Conservation (phyloP, 2,113 vertebrate genomes). For the Pipra filicauda region DNA sequence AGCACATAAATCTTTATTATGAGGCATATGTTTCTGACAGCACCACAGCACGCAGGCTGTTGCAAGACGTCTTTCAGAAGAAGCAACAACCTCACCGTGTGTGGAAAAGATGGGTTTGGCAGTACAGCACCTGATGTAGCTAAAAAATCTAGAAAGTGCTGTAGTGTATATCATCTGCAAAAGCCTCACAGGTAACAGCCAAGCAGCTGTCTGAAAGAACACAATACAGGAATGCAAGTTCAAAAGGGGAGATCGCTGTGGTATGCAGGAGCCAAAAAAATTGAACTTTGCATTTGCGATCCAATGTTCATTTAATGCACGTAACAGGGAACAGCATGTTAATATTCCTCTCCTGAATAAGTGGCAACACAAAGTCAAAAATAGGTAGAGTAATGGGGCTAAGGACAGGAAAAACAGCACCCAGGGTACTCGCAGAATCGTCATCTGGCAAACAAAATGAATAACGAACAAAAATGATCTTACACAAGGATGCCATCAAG, state of each 20-base stretch:
- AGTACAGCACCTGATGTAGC: background rate
- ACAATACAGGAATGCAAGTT: background rate
- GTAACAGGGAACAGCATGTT: background rate
- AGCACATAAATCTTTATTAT: constrained; percentile 2
- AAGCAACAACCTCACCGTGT: background rate
- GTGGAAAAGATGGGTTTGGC: background rate
- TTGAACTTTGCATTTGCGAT: background rate
- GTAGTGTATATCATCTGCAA: background rate
- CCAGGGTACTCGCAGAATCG: accelerated
- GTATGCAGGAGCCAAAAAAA: background rate
- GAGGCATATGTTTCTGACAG: background rate
- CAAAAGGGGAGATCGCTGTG: background rate
- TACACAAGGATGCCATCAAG: background rate
- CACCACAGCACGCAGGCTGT: background rate
- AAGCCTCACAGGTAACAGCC: background rate
- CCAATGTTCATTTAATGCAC: background rate
- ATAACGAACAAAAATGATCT: background rate
- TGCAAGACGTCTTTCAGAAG: constrained; percentile 3
- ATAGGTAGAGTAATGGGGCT: background rate
- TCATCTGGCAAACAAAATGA: background rate
- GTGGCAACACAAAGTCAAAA: background rate
- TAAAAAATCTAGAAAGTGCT: background rate
- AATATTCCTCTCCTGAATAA: background rate
- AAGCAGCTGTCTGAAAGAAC: background rate
- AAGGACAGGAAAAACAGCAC: background rate